Percentiles rank a stretch among this genome's conserved stretches.
Conservation (phyloP, 2,888 invertebrate species). For the Sarcophaga subvicina region DNA sequence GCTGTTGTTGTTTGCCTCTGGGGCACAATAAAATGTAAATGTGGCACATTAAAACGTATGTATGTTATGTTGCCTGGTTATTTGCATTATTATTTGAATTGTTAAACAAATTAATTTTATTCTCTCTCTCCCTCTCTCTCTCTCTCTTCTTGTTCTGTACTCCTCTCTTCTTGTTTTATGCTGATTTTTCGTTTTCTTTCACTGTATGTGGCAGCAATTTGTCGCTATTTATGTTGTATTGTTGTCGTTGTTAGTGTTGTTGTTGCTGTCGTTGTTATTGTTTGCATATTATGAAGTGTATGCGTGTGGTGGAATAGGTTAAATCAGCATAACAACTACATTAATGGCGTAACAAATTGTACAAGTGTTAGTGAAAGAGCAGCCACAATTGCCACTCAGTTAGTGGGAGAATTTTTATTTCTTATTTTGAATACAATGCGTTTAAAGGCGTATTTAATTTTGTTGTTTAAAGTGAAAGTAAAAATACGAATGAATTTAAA, state of each 20-base stretch:
- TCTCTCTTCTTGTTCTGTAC: not conserved
- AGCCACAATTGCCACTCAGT: not conserved
- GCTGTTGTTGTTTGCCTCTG: not conserved
- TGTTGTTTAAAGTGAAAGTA: no score
- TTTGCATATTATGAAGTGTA: not conserved
- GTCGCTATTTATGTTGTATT: not conserved
- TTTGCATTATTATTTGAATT: slow-evolving; percentile 6
- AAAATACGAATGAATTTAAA: no score
- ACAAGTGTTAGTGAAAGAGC: not conserved
- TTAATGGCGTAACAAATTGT: not conserved
- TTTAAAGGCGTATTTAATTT: no score
- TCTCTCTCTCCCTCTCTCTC: not conserved
- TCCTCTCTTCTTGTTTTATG: no score
- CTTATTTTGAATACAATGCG: not conserved
- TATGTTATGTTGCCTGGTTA: not conserved
- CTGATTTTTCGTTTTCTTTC: not conserved
- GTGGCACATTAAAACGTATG: slow-evolving; percentile 1
- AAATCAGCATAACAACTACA: not conserved
- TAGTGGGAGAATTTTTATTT: not conserved
- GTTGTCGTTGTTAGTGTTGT: not conserved
- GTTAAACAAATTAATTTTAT: slow-evolving; percentile 19
- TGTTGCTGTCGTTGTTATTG: not conserved
- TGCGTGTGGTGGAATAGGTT: not conserved
- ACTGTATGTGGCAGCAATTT: not conserved
- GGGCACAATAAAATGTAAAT: slow-evolving; percentile 31